Evolutionary conservation across 2,113 vertebrate genomes (phyloP).

Genomic region (Zosterops pallidus): DNA sequence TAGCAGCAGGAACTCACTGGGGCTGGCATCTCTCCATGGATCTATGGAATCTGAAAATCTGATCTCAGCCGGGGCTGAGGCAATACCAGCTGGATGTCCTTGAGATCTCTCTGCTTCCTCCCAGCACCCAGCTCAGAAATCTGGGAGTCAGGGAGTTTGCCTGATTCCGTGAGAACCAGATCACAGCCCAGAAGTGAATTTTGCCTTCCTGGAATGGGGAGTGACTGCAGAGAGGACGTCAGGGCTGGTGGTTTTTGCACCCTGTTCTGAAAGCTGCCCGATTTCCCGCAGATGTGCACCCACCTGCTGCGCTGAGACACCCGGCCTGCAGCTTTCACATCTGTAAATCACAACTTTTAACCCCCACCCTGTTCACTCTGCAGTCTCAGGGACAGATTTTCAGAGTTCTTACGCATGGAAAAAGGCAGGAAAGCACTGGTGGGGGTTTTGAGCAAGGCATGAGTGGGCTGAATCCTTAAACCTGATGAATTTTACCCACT

Average conservation of each 20-base stretch:
- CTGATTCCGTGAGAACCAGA: background rate
- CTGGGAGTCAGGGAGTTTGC: background rate
- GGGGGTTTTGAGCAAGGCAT: background rate
- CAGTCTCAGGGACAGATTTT: background rate
- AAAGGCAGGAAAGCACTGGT: background rate
- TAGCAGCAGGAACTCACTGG: background rate
- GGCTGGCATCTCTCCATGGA: slow-evolving; percentile 9
- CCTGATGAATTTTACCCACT: background rate
- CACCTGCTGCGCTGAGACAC: background rate
- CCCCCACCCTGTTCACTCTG: background rate
- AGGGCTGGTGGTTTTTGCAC: background rate
- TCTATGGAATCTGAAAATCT: background rate
- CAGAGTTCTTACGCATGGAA: background rate
- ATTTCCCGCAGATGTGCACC: background rate
- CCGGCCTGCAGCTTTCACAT: background rate
- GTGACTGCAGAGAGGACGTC: background rate
- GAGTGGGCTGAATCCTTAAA: background rate
- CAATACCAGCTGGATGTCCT: background rate
- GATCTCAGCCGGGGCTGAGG: background rate
- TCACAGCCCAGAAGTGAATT: background rate
- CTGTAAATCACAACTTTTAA: background rate
- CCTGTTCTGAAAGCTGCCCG: background rate
- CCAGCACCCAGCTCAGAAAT: background rate
- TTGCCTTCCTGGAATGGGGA: background rate
- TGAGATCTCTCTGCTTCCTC: background rate